Percentiles rank a stretch among this genome's conserved stretches.
Conservation (phyloP, 92 coral and sea anemone species). For the Scolanthus callimorphus region DNA sequence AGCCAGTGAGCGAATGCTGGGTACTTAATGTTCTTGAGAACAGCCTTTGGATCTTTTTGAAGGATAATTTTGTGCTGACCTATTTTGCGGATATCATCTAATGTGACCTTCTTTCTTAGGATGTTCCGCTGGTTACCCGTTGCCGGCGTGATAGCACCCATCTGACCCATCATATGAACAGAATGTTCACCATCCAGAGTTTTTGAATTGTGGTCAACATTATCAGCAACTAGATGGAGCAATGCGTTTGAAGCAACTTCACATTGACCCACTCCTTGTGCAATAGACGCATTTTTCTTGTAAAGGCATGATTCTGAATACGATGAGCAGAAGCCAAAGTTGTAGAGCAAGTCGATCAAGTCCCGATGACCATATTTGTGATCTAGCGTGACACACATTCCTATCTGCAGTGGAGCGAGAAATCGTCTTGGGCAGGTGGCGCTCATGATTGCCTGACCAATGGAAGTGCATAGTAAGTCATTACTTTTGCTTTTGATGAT, state of each 20-base stretch:
- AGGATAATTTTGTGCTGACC: no score
- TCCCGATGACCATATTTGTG: constrained; percentile 13
- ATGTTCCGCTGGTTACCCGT: no score
- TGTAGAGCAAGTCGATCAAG: constrained; percentile 11
- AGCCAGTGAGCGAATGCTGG: no score
- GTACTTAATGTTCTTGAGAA: no score
- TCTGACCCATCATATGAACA: no score
- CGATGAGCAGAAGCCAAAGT: constrained; percentile 22
- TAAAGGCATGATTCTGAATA: constrained; percentile 16
- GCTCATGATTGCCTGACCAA: constrained; percentile 24
- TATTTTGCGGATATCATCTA: no score
- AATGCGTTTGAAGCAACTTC: constrained; percentile 1
- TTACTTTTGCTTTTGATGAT: not conserved
- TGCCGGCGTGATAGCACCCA: no score
- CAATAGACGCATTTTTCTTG: not conserved
- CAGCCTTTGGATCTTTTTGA: no score
- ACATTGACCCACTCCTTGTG: constrained; percentile 13
- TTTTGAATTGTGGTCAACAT: constrained; percentile 23
- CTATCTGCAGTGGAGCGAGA: not conserved
- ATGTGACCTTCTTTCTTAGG: no score
- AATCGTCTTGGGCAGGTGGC: constrained; percentile 11
- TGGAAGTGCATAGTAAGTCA: constrained; percentile 6
- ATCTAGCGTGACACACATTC: constrained; percentile 9
- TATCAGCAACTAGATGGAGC: constrained; percentile 27
- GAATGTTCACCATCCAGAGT: no score